Percentiles rank a stretch among this genome's conserved stretches.
phyloP scores from a whole-genome alignment of 2,113 vertebrate species.

The Neoarius graeffei region DNA sequence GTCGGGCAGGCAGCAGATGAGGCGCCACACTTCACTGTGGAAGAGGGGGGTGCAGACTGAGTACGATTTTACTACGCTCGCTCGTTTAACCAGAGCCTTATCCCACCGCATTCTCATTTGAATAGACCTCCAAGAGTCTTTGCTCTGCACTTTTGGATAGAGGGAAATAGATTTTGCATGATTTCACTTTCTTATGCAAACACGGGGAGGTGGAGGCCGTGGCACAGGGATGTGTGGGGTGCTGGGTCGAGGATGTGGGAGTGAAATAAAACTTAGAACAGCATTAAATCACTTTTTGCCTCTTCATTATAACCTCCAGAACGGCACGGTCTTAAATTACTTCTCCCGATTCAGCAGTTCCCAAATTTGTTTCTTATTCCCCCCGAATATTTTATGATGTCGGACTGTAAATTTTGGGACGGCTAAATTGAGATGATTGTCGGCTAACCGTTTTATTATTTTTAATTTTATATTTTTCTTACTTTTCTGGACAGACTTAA shows the following conservation, averaged over 20 bases:
- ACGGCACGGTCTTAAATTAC: conserved; percentile 43
- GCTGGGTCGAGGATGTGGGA: conserved; percentile 44
- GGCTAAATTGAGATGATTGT: conserved; percentile 40
- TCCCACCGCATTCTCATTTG: conserved; percentile 46
- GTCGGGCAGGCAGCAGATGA: conserved; percentile 37
- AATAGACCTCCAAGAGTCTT: conserved; percentile 45
- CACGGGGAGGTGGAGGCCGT: conserved; percentile 18
- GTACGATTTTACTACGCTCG: conserved; percentile 31
- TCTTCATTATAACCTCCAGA: conserved; percentile 44
- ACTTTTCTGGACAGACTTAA: neutral
- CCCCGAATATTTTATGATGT: conserved; percentile 35
- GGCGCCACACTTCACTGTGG: conserved; percentile 38
- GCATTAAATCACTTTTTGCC: conserved; percentile 39
- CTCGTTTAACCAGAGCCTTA: conserved; percentile 44
- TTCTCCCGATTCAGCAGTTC: conserved; percentile 39
- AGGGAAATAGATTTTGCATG: conserved; percentile 53
- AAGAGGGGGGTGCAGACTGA: conserved; percentile 26
- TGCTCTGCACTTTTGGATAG: conserved; percentile 48
- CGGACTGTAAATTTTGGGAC: conserved; percentile 39
- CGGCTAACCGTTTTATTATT: neutral
- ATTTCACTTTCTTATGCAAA: conserved; percentile 49
- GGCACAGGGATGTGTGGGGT: conserved; percentile 32
- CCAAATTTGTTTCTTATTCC: conserved; percentile 43
- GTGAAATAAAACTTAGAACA: conserved; percentile 46
- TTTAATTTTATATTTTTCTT: conserved; percentile 5